phyloP scores from a whole-genome alignment of 2,888 invertebrate genomes.

The Cryptosula pallasiana region DNA sequence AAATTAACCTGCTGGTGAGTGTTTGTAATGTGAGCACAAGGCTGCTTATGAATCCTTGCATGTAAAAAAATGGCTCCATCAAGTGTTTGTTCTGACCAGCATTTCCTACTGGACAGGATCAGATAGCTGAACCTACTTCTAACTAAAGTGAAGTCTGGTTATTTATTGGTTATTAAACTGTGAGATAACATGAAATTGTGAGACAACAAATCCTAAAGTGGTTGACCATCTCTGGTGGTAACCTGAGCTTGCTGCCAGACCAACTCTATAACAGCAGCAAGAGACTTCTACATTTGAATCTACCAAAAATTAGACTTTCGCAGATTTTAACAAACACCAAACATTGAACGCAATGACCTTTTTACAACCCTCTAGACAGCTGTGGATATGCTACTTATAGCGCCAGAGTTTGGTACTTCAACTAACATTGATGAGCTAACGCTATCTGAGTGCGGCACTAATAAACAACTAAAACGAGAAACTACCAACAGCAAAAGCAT shows the following conservation, averaged over 20 bases:
- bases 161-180: too few relatives aligned
- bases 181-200: too few relatives aligned
- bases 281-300: not conserved
- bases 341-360: not conserved
- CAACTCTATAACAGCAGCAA: not conserved
- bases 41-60: too few relatives aligned
- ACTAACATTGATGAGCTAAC: not conserved
- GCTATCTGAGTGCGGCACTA: not conserved
- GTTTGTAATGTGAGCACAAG: too few relatives aligned
- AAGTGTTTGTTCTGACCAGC: too few relatives aligned
- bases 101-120: too few relatives aligned
- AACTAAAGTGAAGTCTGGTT: too few relatives aligned
- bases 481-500: not conserved
- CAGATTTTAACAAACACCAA: not conserved
- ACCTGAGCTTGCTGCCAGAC: not conserved
- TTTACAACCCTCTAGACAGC: conserved; percentile 8
- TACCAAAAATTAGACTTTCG: not conserved
- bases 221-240: not conserved
- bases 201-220: too few relatives aligned
- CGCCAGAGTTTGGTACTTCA: not conserved
- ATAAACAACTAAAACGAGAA: not conserved
- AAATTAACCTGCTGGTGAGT: too few relatives aligned
- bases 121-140: too few relatives aligned
- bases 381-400: not conserved
- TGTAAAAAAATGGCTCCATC: too few relatives aligned